Percentiles rank a stretch among this genome's conserved stretches.
Conservation (phyloP, 2,888 invertebrate genomes). For the Patella caerulea region DNA sequence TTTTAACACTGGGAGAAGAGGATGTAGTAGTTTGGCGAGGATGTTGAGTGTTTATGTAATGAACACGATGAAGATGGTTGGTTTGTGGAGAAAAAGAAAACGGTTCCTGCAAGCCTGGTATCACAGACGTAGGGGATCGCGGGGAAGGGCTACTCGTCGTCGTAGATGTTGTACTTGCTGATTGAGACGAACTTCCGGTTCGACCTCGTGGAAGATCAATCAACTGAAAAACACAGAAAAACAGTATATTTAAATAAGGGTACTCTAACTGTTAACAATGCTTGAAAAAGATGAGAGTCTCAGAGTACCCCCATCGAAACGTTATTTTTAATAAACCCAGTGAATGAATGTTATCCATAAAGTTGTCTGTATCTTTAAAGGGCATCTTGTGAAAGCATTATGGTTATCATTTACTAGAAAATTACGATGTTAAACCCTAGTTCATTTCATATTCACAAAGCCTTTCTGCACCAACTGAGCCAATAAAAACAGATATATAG, state of each 20-base stretch:
- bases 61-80: constrained; percentile 76
- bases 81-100: constrained; percentile 59
- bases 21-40: constrained; percentile 41
- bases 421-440: too few species aligned
- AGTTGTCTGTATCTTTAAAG: too few species aligned
- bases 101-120: constrained; percentile 57
- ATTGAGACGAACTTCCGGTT: constrained; percentile 73
- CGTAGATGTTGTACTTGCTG: constrained; percentile 70
- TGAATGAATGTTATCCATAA: too few species aligned
- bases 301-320: neutral
- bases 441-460: too few species aligned
- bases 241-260: neutral
- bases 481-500: too few species aligned
- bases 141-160: constrained; percentile 66
- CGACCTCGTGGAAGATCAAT: constrained; percentile 87
- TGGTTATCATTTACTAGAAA: too few species aligned
- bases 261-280: too few species aligned
- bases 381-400: too few species aligned
- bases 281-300: too few species aligned
- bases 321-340: too few species aligned
- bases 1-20: constrained; percentile 59
- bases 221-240: constrained; percentile 77
- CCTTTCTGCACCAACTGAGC: too few species aligned
- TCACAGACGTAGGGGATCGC: constrained; percentile 57
- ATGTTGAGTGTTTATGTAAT: constrained; percentile 74